A percentile compares a stretch with the other conserved stretches of the same genome.
Evolutionary conservation across 2,113 vertebrate genomes (phyloP).

Genomic region (Balaeniceps rex): DNA sequence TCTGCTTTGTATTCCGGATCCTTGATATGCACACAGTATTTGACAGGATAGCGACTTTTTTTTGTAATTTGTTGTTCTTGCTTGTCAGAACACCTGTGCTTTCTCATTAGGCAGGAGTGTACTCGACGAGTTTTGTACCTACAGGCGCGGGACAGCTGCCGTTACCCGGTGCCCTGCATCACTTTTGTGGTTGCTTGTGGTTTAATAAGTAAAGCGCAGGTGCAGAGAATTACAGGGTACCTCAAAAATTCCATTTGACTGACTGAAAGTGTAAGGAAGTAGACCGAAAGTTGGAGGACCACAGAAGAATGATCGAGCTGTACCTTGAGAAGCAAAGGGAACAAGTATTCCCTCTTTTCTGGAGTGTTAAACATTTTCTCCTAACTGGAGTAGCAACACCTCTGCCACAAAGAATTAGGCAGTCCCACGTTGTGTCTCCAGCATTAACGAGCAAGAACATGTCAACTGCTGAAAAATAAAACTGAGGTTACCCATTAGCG

Average conservation of each 20-base stretch:
- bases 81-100: conserved; percentile 16
- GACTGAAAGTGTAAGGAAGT: not conserved
- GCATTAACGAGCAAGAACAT: not conserved
- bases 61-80: conserved; percentile 6
- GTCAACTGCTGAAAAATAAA: not conserved
- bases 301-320: not conserved
- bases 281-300: not conserved
- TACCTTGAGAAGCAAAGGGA: not conserved
- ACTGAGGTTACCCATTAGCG: not conserved
- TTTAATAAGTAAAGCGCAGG: not conserved
- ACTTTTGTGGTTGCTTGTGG: not conserved
- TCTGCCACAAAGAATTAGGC: not conserved
- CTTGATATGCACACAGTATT: not conserved
- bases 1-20: conserved; percentile 23
- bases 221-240: not conserved
- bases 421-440: not conserved
- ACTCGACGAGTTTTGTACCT: not conserved
- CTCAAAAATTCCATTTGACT: not conserved
- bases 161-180: not conserved
- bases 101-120: conserved; percentile 11
- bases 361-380: not conserved
- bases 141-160: accelerated
- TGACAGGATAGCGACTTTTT: conserved; percentile 8
- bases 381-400: not conserved
- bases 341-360: not conserved